Conservation (phyloP, 2,113 vertebrate species). For the Megalops atlanticus region DNA sequence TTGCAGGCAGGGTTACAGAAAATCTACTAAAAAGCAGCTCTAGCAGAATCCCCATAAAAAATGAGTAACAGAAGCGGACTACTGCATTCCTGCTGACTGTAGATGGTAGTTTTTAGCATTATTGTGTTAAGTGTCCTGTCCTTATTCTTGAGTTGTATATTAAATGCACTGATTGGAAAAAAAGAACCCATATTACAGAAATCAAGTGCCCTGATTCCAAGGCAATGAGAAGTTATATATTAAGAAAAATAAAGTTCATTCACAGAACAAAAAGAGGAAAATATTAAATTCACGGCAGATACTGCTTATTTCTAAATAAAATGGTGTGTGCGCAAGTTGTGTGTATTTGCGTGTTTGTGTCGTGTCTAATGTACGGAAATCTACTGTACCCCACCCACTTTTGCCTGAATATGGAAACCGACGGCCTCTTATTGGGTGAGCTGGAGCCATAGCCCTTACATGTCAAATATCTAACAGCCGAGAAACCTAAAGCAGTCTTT, state of each 20-base stretch:
- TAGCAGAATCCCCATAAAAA: not conserved
- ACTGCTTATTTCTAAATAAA: constrained; percentile 81
- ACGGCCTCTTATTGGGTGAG: not conserved
- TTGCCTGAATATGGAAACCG: not conserved
- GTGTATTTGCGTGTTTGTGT: constrained; percentile 66
- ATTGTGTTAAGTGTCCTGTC: not conserved
- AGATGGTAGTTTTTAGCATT: not conserved
- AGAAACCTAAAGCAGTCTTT: constrained; percentile 25
- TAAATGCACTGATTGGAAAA: constrained; percentile 37
- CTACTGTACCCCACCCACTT: not conserved
- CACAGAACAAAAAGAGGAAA: constrained; percentile 83
- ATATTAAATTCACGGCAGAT: constrained; percentile 80
- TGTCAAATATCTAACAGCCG: not conserved
- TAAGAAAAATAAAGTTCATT: constrained; percentile 73
- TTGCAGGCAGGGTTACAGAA: not conserved
- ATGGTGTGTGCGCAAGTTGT: constrained; percentile 48
- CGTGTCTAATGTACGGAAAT: constrained; percentile 40
- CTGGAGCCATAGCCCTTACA: not conserved
- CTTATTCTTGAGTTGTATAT: not conserved
- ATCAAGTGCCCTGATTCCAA: constrained; percentile 76
- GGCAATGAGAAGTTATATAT: constrained; percentile 73
- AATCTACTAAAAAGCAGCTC: not conserved
- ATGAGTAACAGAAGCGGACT: not conserved
- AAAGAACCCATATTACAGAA: constrained; percentile 57
- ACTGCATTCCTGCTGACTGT: not conserved